Evolutionary conservation across 2,113 vertebrate genomes (phyloP), one percentile per base, ranked within the genome.

Genomic region (Penelope pileata): DNA sequence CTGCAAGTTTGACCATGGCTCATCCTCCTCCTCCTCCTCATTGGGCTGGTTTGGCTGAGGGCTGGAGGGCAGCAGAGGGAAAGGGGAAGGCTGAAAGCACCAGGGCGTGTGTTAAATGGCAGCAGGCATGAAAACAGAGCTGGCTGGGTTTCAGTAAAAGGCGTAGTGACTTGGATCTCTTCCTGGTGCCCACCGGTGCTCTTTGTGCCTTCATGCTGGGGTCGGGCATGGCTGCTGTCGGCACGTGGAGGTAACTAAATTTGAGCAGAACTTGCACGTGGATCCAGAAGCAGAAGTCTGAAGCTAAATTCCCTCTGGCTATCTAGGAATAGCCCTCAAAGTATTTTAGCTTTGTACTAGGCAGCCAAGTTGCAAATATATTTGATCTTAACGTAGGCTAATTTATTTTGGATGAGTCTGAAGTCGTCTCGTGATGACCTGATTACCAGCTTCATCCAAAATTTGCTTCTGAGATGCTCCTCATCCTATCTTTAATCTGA

Each of bases 341-440:
- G 48, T 79, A 67, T 86, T 93, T 91, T 68, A 94, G 68, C 56
- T 74, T 86, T 59, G 24, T 60, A 59, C 19, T 42, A 69, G 59
- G 23, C 91, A 83, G 42, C 47, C 47, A 56, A 79, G 16, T 79
- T 88, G 74, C 66, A 89, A 75, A 66, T 42, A 59, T 89, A 93
- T 81, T 96, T 96, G 91, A 77, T 47, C 21, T 69, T 92, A 73
- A 85, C 26, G 3, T 12, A 62, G 58, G 30, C 45, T 73, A 53
- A 69, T 93, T 59, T 88, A 68, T 72, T 94, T 92, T 69, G 60
- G 34, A 59, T 88, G 30, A 86, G 83, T 85, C n/a, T 80, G 16
- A 79, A 85, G 56, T 38, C 29, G 45, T 51, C 24, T 86, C 26
- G 81, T 19, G 26, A 51, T 70, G 27, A 38, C 68, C 17, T 1